Conservation (phyloP, 2,888 invertebrate species). For the Pycnomerus fuliginosus region DNA sequence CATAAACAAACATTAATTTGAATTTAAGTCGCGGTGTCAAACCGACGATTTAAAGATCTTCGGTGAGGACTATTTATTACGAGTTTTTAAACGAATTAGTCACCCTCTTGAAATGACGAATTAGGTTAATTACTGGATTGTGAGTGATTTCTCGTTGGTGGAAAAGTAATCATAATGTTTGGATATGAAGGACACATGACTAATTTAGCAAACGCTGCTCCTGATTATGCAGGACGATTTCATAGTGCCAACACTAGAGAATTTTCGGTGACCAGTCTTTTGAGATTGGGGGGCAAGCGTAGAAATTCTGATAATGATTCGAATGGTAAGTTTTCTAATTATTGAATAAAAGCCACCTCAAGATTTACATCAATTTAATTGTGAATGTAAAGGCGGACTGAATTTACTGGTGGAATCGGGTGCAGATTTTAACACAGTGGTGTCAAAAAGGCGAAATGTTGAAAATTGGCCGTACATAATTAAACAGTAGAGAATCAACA, state of each 20-base stretch:
- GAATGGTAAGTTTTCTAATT: slow-evolving; percentile 37
- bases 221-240: slow-evolving; percentile 35
- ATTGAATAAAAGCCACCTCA: too few species aligned
- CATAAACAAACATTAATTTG: slow-evolving; percentile 51
- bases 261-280: slow-evolving; percentile 51
- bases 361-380: too few species aligned
- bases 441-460: too few species aligned
- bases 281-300: slow-evolving; percentile 45
- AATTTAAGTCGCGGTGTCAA: slow-evolving; percentile 41
- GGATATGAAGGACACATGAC: slow-evolving; percentile 40
- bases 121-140: background rate
- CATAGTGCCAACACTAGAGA: slow-evolving; percentile 45
- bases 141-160: slow-evolving; percentile 3
- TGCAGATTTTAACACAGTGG: too few species aligned
- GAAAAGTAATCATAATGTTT: slow-evolving; percentile 30
- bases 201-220: slow-evolving; percentile 29
- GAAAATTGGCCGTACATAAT: too few species aligned
- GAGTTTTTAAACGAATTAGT: slow-evolving; percentile 28
- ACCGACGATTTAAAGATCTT: slow-evolving; percentile 32
- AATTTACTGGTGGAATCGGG: too few species aligned
- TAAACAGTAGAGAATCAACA: too few species aligned
- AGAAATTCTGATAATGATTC: slow-evolving; percentile 40
- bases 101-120: background rate
- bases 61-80: slow-evolving; percentile 16
- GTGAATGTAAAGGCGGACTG: too few species aligned